Conservation (phyloP, 2,888 invertebrate species). For the Microctonus brassicae region DNA sequence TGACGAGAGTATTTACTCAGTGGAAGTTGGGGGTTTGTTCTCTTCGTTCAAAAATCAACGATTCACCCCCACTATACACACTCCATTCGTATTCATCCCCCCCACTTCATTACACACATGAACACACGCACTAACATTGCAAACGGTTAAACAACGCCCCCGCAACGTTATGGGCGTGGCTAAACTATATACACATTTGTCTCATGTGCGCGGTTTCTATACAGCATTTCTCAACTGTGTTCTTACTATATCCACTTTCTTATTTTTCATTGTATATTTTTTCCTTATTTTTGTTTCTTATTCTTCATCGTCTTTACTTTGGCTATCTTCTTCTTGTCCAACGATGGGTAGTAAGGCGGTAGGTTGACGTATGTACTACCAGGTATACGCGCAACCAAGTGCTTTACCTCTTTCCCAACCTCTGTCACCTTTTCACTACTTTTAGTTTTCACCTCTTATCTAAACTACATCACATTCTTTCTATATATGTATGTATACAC, state of each 20-base stretch:
- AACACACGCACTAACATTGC: conserved; percentile 22
- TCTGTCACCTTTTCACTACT: conserved; percentile 33
- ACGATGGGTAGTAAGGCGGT: conserved; percentile 6
- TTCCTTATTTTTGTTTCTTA: conserved; percentile 24
- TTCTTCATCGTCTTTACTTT: conserved; percentile 44
- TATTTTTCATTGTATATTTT: conserved; percentile 12
- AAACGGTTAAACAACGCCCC: conserved; percentile 55
- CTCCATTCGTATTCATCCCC: conserved; percentile 36
- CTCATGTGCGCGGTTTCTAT: conserved; percentile 37
- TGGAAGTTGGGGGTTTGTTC: conserved; percentile 37
- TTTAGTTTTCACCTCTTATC: conserved; percentile 28
- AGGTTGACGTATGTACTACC: conserved; percentile 49
- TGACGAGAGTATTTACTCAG: conserved; percentile 44
- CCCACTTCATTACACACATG: conserved; percentile 38
- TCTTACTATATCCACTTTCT: conserved; percentile 13
- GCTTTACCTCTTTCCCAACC: conserved; percentile 43
- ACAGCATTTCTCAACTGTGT: conserved; percentile 22
- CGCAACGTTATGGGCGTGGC: conserved; percentile 42
- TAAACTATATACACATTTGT: conserved; percentile 41
- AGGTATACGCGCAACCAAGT: conserved; percentile 43
- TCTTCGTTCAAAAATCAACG: conserved; percentile 55
- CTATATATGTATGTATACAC: too few species aligned
- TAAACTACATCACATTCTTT: neutral
- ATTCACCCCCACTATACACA: conserved; percentile 41
- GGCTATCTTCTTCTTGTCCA: conserved; percentile 25